phyloP scores from a whole-genome alignment of 2,797 vertebrate species.

The Cryptoblepharus egeriae region DNA sequence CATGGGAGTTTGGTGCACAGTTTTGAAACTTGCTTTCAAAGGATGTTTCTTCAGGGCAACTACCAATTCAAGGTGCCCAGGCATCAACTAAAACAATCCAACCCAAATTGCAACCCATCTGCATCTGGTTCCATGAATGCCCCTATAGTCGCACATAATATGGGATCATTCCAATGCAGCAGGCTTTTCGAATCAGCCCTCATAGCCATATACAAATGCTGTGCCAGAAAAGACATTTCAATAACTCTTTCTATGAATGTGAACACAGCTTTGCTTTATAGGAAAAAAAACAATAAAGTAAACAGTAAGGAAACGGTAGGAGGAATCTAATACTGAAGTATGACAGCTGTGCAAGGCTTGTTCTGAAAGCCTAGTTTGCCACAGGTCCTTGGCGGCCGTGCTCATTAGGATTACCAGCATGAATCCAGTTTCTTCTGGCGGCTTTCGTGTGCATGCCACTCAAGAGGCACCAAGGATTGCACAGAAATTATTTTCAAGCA shows the following conservation, averaged over 20 bases:
- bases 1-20: too few species aligned
- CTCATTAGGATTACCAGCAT: slow-evolving; percentile 1
- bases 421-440: slow-evolving; percentile 18
- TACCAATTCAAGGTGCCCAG: not conserved
- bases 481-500: slow-evolving; percentile 29
- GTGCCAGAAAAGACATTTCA: not conserved
- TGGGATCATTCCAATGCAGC: not conserved
- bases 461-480: slow-evolving; percentile 29
- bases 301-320: not conserved
- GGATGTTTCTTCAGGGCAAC: not conserved
- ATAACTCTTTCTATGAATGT: not conserved
- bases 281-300: not conserved
- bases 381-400: not conserved
- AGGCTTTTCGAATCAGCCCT: not conserved
- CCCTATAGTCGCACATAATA: not conserved
- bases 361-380: not conserved
- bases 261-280: not conserved
- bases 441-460: not conserved
- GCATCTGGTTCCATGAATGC: not conserved
- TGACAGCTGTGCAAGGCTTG: not conserved
- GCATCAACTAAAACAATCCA: not conserved
- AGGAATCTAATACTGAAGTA: not conserved
- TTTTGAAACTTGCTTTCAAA: too few species aligned
- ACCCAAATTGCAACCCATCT: not conserved
- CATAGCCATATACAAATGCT: not conserved